Evolutionary conservation across 2,888 invertebrate species (phyloP).

Genomic region (Amorpha juglandis): DNA sequence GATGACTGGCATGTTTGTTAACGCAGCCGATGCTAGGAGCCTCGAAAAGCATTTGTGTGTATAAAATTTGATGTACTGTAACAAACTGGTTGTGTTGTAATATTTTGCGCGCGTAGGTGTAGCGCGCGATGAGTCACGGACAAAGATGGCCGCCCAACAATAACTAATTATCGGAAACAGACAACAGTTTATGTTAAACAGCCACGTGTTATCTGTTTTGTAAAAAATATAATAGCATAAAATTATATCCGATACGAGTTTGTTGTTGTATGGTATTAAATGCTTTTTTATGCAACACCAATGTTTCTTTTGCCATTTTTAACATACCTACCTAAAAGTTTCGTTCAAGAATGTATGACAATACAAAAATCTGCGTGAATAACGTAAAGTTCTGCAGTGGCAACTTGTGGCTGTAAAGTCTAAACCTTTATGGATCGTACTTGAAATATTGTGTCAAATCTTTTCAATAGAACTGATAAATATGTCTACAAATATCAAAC

Average conservation of each 20-base stretch:
- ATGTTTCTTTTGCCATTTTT: background rate
- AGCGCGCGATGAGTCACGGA: conserved; percentile 53
- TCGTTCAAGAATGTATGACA: background rate
- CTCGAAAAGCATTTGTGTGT: conserved; percentile 41
- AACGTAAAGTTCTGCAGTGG: too few relatives aligned
- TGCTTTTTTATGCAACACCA: background rate
- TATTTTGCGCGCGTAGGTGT: conserved; percentile 62
- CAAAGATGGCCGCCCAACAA: conserved; percentile 71
- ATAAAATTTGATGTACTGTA: conserved; percentile 61
- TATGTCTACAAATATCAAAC: background rate
- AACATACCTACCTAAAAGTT: background rate
- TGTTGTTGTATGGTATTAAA: conserved; percentile 3
- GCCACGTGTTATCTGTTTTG: conserved; percentile 38
- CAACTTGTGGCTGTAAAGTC: too few relatives aligned
- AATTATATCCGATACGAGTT: conserved; percentile 12
- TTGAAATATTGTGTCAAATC: too few relatives aligned
- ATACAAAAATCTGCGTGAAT: too few relatives aligned
- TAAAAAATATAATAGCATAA: conserved; percentile 28
- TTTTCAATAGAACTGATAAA: background rate
- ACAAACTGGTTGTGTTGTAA: conserved; percentile 57
- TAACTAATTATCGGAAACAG: conserved; percentile 63
- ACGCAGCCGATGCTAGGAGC: conserved; percentile 35
- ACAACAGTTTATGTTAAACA: conserved; percentile 26
- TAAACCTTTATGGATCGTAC: too few relatives aligned
- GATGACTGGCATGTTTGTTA: conserved; percentile 44